A percentile compares a stretch with the other conserved stretches of the same genome.
Conservation (phyloP, 1,140 invertebrate species). For the Hormaphis cornu region DNA sequence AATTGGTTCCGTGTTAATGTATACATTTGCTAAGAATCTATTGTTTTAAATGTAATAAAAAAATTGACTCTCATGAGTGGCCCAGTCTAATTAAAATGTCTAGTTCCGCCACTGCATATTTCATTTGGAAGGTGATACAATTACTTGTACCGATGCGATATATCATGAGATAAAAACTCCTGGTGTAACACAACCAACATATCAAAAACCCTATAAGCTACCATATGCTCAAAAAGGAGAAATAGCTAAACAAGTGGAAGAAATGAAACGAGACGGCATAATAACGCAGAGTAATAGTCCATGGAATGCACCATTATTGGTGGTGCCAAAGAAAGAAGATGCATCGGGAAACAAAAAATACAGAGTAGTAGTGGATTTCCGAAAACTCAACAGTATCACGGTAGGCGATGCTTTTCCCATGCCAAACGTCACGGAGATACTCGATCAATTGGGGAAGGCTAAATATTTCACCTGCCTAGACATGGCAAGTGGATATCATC, state of each 20-base stretch:
- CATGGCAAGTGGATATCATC: conserved; percentile 47
- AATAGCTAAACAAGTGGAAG: conserved; percentile 39
- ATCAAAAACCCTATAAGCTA: conserved; percentile 39
- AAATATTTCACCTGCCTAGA: conserved; percentile 46
- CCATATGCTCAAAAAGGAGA: conserved; percentile 40
- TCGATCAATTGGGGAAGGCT: conserved; percentile 42
- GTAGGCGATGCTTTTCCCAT: conserved; percentile 44
- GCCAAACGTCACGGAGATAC: conserved; percentile 45
- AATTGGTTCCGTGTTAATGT: too few relatives aligned
- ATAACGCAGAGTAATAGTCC: conserved; percentile 24
- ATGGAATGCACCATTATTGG: conserved; percentile 33
- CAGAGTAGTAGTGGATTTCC: conserved; percentile 37
- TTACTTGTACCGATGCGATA: not conserved
- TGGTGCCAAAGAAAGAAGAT: conserved; percentile 37
- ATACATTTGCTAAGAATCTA: too few relatives aligned
- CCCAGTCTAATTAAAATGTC: too few relatives aligned
- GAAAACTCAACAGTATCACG: conserved; percentile 37
- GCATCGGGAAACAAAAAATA: conserved; percentile 35
- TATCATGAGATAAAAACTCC: conserved; percentile 36
- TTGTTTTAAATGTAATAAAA: too few relatives aligned
- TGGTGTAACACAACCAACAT: conserved; percentile 35
- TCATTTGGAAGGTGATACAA: not conserved
- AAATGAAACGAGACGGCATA: conserved; percentile 30
- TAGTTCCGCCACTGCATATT: too few relatives aligned
- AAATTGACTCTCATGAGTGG: too few relatives aligned